Evolutionary conservation across 2,797 vertebrate species (phyloP), one percentile per base, ranked within the genome.

Genomic region (Steatocranus sp.): DNA sequence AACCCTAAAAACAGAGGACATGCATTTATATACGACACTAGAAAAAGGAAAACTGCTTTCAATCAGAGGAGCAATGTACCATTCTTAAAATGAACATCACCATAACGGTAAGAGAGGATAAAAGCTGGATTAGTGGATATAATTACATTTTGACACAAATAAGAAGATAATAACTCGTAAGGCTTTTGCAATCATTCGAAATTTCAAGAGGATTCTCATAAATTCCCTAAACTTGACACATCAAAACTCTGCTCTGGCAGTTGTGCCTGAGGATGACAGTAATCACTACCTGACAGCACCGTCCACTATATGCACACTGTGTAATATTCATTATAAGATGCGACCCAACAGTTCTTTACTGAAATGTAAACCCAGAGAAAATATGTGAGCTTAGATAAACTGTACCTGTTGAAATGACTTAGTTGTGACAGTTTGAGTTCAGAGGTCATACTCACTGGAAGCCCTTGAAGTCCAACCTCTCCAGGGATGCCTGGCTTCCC

Each of bases 401-500:
- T 68, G 14, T 23, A 25, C 63, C 5, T 4, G 0, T 25, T 41
- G 38, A 70, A 73, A 14, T 73, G 0, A 48, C 43, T 43, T 58
- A 18, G 27, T 58, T 58, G 73, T 61, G 79, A 86, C 80, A 86
- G 86, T 78, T 74, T 48, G 50, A 73, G 87, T 83, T 89, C 51
- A 86, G 85, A 87, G 84, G 87, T 88, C 82, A 88, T 88, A 99
- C 98, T 97, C 96, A 99, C 99, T 89, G 98, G 97, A 89, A 99
- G 90, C 54, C 99, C 99, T 87, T 97, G 98, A 89, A 97, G 95
- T 82, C 99, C 99, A 78, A 95, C 86, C 89, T 99, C 98, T 84
- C 99, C 99, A 18, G 96, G 96, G 93, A 93, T 92, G 58, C 98
- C 98, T 32, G 97, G 80, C 91, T 98, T 99, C 81, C 98, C 99